A percentile compares a stretch with the other conserved stretches of the same genome.
Evolutionary conservation across 2,888 invertebrate genomes (phyloP).

Genomic region (Adineta ricciae): DNA sequence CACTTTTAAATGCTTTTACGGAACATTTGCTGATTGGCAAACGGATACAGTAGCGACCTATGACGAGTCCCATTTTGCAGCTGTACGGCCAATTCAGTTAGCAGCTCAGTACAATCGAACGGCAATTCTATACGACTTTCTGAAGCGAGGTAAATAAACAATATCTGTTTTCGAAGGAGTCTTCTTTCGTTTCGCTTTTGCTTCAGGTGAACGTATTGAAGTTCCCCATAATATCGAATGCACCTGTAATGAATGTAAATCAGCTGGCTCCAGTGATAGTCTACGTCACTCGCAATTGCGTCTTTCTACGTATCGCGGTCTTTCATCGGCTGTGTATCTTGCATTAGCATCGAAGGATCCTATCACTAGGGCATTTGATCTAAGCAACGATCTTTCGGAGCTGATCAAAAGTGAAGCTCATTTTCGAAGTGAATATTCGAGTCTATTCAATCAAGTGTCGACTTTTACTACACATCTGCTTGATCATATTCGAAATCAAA

Average conservation of each 20-base stretch:
- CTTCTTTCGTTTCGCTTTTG: too few species aligned
- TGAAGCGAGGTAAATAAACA: too few species aligned
- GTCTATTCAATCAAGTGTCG: too few species aligned
- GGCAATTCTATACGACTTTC: conserved; percentile 37
- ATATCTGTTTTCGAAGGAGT: too few species aligned
- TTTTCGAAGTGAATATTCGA: too few species aligned
- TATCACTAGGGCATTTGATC: conserved; percentile 35
- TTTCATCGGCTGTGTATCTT: conserved; percentile 45
- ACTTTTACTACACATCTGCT: too few species aligned
- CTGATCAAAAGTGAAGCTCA: too few species aligned
- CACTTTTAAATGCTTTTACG: conserved; percentile 37
- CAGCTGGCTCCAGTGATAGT: conserved; percentile 43
- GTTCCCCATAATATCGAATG: conserved; percentile 45
- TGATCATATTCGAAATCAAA: too few species aligned
- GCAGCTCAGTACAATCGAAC: conserved; percentile 46
- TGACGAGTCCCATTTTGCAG: too few species aligned
- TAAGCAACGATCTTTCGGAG: too few species aligned
- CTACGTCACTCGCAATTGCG: conserved; percentile 44
- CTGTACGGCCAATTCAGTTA: conserved; percentile 40
- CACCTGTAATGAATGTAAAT: conserved; percentile 42
- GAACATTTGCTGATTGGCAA: too few species aligned
- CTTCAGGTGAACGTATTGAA: conserved; percentile 39
- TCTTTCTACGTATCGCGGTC: conserved; percentile 43
- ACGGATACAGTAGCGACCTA: too few species aligned
- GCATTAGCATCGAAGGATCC: conserved; percentile 46